These are phyloP conservation scores for Parascotia fuliginaria DNA, from an alignment of 2,888 invertebrate species.

Conservation along the genomic window DNA sequence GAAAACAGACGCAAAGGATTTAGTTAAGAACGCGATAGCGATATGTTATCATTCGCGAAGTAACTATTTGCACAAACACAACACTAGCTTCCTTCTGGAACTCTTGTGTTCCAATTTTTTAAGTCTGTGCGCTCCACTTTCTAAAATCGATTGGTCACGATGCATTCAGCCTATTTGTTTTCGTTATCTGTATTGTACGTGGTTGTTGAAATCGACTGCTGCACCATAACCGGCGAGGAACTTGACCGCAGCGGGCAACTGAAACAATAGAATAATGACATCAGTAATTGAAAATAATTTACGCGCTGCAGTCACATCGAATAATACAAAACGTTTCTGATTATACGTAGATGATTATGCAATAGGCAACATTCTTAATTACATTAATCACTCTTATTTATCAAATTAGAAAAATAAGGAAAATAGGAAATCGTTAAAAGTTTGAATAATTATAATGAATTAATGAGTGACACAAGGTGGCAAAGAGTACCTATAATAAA, in stretches of 20 bases:
- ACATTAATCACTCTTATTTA: too few species aligned
- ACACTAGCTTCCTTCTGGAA: slow-evolving; percentile 60
- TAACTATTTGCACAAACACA: slow-evolving; percentile 48
- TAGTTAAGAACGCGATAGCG: slow-evolving; percentile 54
- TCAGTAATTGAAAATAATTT: slow-evolving; percentile 51
- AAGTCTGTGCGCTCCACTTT: slow-evolving; percentile 42
- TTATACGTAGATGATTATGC: too few species aligned
- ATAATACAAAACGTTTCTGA: too few species aligned
- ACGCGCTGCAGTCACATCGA: slow-evolving; percentile 46
- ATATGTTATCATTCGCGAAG: slow-evolving; percentile 49
- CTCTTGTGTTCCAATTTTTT: slow-evolving; percentile 38
- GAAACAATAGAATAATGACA: slow-evolving; percentile 69
- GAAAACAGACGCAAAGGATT: slow-evolving; percentile 62
- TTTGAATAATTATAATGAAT: too few species aligned
- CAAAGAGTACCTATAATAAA: too few species aligned
- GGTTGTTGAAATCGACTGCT: slow-evolving; percentile 67
- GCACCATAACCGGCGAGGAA: slow-evolving; percentile 77
- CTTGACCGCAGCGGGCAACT: slow-evolving; percentile 75
- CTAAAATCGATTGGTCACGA: slow-evolving; percentile 58
- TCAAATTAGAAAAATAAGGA: too few species aligned
- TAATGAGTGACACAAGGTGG: too few species aligned
- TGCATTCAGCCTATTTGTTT: slow-evolving; percentile 47
- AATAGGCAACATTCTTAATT: too few species aligned
- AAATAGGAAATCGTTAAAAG: too few species aligned
- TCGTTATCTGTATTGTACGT: slow-evolving; percentile 44